Evolutionary conservation across 1,140 invertebrate genomes (phyloP), one percentile per base, ranked within the genome.

Genomic region (Linepithema humile): DNA sequence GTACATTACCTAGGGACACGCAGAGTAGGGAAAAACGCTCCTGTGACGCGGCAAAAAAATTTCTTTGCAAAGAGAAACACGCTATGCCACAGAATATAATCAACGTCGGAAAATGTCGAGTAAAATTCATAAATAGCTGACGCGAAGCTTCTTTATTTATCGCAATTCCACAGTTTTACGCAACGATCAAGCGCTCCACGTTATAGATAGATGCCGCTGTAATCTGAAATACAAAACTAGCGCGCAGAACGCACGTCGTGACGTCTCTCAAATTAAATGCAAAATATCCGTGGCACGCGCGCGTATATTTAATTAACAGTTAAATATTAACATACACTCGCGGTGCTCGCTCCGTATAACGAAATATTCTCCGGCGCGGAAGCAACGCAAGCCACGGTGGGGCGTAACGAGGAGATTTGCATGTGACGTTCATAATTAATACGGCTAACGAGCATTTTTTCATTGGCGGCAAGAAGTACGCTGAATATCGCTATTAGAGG

Each of bases 391-490:
- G 2, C 17, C 23, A 43, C 26, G 38, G 64, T 6, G 23, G 12
- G 7, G 32, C 48, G 17, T 69, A 80, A 78, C 60, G 45, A 53
- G 38, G 48, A 69, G 26, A 70, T 55, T 55, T 80, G 75, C 75
- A 43, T 67, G 62, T 78, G 75, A 78, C 48, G 38, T 55, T 80
- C 48, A 55, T 80, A 80, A 80, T 80, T 80, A 70, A 80, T 80
- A 57, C 26, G 17, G 10, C 23, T 69, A 80, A 80, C 64, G 75
- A 55, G 50, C 48, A 29, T 53, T 80, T 40, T 65, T 80, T 80
- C 7, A 17, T 43, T 3, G 40, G 29, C 12, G n/a, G 48, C 45
- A 78, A 57, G 75, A 78, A 78, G 23, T 32, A n/a, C 26, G 20
- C 32, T 29, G 32, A 69, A 53, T 69, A 55, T 57, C 17, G 15